phyloP scores from a whole-genome alignment of 2,888 invertebrate species.

The Drosophila setosimentum region DNA sequence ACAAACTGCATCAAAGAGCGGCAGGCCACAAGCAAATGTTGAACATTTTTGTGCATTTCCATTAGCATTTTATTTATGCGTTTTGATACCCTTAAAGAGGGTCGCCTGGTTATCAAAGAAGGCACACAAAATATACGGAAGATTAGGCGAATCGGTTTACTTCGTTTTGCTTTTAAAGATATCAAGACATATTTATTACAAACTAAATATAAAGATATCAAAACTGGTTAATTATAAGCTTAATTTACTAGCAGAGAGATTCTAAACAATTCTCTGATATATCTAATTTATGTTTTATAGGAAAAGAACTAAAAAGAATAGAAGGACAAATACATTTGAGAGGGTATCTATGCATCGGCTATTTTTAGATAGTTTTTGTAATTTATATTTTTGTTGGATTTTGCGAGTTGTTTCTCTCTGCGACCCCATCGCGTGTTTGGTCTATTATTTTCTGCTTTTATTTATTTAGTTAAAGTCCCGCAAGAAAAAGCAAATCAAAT shows the following conservation, averaged over 20 bases:
- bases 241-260: not conserved
- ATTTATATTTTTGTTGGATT: conserved; percentile 21
- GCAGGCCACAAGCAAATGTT: conserved; percentile 61
- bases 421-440: conserved; percentile 33
- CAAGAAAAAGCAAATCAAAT: conserved; percentile 31
- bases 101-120: not conserved
- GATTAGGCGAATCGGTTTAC: not conserved
- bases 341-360: conserved; percentile 3
- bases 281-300: not conserved
- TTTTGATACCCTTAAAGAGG: conserved; percentile 18
- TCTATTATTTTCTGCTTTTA: conserved; percentile 18
- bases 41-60: conserved; percentile 43
- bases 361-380: no score
- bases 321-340: not conserved
- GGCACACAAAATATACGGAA: not conserved
- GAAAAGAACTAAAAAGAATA: not conserved
- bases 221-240: not conserved
- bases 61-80: conserved; percentile 35
- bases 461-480: conserved; percentile 12
- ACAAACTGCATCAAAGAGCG: conserved; percentile 67
- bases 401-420: conserved; percentile 10
- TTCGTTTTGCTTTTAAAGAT: not conserved
- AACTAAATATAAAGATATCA: not conserved
- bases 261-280: not conserved
- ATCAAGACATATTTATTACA: not conserved